Base-by-base conservation (phyloP, 2,797 vertebrate species). In the Geotrypetes seraphini region DNA sequence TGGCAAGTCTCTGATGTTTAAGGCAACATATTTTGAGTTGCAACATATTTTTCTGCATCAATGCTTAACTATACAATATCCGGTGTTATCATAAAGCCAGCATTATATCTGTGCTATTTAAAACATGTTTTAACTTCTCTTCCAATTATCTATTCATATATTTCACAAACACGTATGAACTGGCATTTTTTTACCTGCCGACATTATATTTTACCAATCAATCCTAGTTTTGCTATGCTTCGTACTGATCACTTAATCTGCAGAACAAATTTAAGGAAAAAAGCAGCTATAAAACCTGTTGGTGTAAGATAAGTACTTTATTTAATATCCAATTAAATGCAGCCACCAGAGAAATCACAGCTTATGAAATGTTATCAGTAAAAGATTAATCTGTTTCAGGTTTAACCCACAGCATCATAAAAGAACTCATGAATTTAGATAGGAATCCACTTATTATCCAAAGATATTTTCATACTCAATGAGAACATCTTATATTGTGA, bases 361-460 rank as follows among this genome's bases (percentile, higher is more conserved):
- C 63, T 80, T 75, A 75, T 64, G 60, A 70, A 78, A 78, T 55
- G 76, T 78, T 78, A 81, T 79, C 75, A 78, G 71, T 56, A 75
- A 71, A 72, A 78, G 67, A 80, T 77, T 78, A 80, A 75, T 78
- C 69, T 69, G 71, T 78, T 81, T 75, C 67, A 66, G 65, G 60
- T 65, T 78, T 75, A 78, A 75, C 63, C 59, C 63, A 71, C 60
- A 71, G 77, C 74, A 69, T 79, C 71, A 75, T 62, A 70, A 61
- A 66, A 71, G 59, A 77, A 71, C 72, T 81, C 78, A 83, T 79
- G 77, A 85, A 81, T 84, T 84, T 81, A 83, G 74, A 83, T 77
- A 77, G 75, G 57, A 77, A 80, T 75, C 71, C 71, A 73, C 70
- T 67, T 78, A 78, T 73, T 75, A 79, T 66, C 60, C 66, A 55